Evolutionary conservation across 2,113 vertebrate species (phyloP).

Genomic region (Passer domesticus): DNA sequence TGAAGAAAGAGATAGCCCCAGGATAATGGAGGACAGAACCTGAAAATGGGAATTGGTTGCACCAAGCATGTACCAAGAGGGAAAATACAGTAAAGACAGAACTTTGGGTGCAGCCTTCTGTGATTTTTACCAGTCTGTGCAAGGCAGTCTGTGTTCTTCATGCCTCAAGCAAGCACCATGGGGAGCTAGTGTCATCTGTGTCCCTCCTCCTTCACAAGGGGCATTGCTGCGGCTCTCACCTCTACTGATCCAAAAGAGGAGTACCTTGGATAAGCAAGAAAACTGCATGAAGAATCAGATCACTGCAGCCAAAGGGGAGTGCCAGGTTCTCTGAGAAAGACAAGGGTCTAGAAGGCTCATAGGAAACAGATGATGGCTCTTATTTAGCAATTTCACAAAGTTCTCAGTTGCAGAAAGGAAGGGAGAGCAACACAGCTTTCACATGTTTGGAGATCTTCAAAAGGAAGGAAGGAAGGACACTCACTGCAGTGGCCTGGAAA

Average conservation of each 20-base stretch:
- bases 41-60: background rate
- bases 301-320: background rate
- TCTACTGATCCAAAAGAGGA: background rate
- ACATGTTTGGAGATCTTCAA: background rate
- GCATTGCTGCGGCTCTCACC: rapidly evolving
- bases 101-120: background rate
- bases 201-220: background rate
- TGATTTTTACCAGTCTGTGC: background rate
- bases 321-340: background rate
- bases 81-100: background rate
- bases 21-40: background rate
- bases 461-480: background rate
- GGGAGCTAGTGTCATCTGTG: background rate
- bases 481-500: background rate
- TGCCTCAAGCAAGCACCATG: background rate
- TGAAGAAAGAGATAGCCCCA: background rate
- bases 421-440: background rate
- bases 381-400: background rate
- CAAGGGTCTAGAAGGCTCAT: background rate
- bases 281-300: background rate
- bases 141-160: background rate
- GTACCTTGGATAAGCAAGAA: background rate
- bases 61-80: background rate
- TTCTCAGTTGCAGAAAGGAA: background rate
- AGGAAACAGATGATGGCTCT: background rate